phyloP scores from a whole-genome alignment of 2,797 vertebrate genomes.

The Dermochelys coriacea region DNA sequence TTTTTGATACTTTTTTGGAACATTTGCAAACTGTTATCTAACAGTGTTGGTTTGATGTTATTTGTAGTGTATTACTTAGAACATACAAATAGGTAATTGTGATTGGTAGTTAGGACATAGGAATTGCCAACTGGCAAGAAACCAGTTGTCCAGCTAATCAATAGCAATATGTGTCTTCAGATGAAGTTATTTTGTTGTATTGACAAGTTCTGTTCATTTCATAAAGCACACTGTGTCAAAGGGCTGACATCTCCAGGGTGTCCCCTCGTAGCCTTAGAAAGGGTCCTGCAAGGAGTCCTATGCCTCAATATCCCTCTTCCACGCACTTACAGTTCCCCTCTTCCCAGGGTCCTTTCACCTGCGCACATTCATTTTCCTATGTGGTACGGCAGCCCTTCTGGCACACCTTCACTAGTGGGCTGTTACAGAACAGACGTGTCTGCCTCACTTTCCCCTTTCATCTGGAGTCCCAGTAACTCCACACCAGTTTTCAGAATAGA shows the following conservation, averaged over 20 bases:
- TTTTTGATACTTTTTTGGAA: neutral
- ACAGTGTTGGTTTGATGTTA: neutral
- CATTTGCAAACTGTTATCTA: neutral
- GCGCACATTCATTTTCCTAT: neutral
- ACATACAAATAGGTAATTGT: neutral
- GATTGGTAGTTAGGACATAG: neutral
- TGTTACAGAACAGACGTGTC: neutral
- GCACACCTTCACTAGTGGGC: neutral
- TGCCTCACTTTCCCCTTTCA: neutral
- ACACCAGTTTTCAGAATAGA: neutral
- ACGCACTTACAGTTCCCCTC: neutral
- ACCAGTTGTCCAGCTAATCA: neutral
- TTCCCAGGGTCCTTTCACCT: neutral
- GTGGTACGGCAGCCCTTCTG: neutral
- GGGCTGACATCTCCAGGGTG: neutral
- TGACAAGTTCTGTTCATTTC: neutral
- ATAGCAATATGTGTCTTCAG: neutral
- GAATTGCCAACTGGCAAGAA: neutral
- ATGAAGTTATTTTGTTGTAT: neutral
- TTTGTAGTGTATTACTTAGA: neutral
- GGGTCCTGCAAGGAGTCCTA: neutral
- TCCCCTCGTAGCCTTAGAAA: neutral
- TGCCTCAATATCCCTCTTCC: neutral
- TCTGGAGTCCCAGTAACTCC: neutral
- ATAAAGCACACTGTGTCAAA: neutral